Conservation (phyloP, 2,797 vertebrate species). For the Notoglanidium macrostoma region DNA sequence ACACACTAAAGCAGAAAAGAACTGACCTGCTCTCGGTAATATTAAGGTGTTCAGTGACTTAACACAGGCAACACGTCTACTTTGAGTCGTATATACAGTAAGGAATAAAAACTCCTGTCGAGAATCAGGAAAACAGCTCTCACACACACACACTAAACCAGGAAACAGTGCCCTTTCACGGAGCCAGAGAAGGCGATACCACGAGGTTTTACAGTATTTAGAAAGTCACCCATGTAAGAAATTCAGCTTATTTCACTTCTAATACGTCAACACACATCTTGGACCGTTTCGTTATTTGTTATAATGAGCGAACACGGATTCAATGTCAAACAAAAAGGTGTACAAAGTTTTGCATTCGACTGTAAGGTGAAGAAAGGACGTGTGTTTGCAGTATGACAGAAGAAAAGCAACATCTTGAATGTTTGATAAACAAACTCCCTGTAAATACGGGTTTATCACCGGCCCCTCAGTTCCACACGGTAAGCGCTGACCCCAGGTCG, state of each 20-base stretch:
- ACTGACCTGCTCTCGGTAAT: background rate
- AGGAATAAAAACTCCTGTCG: background rate
- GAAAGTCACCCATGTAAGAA: background rate
- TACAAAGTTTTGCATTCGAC: background rate
- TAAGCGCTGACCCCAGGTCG: conserved; percentile 21
- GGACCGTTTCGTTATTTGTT: background rate
- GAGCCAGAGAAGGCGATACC: background rate
- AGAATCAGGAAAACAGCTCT: background rate
- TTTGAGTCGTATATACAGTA: too few species aligned
- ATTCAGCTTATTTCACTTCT: background rate
- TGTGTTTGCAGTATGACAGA: background rate
- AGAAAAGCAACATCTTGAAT: background rate
- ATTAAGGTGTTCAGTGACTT: background rate
- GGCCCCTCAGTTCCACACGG: background rate
- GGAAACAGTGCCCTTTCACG: background rate
- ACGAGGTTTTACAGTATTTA: background rate
- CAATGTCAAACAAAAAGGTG: background rate
- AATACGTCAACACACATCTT: background rate
- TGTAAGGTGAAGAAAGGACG: background rate
- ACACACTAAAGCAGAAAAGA: background rate
- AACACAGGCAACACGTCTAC: too few species aligned
- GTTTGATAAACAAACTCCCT: conserved; percentile 2
- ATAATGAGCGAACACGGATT: background rate
- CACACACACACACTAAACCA: background rate
- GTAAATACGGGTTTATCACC: background rate